Percentiles rank a stretch among this genome's conserved stretches.
Evolutionary conservation across 2,888 invertebrate genomes (phyloP).

Genomic region (Aethes cnicana): DNA sequence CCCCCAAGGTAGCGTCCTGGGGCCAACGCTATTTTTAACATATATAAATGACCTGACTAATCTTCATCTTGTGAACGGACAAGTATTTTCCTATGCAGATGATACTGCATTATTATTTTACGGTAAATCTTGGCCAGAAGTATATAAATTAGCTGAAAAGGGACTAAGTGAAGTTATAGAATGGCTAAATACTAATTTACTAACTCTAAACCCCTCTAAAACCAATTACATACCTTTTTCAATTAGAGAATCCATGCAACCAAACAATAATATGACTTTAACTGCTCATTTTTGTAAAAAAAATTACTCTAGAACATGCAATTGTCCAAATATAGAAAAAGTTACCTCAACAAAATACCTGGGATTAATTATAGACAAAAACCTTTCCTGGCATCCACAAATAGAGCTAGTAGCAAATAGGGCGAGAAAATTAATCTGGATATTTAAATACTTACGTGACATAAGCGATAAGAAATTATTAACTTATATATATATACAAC

Average conservation of each 20-base stretch:
- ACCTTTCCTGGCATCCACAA: slow-evolving; percentile 10
- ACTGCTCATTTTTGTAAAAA: too few relatives aligned
- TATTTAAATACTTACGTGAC: slow-evolving; percentile 10
- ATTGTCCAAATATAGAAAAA: slow-evolving; percentile 3
- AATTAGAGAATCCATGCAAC: slow-evolving; percentile 9
- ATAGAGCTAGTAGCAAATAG: background rate
- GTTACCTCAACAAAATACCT: slow-evolving; percentile 15
- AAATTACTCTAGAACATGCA: too few relatives aligned
- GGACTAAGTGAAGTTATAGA: background rate
- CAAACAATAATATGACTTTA: slow-evolving; percentile 1
- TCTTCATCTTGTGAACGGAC: background rate
- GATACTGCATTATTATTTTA: slow-evolving; percentile 4
- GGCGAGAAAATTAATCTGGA: slow-evolving; percentile 13
- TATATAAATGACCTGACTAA: too few relatives aligned
- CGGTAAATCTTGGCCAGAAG: background rate
- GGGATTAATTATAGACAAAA: slow-evolving; percentile 8
- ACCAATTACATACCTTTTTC: slow-evolving; percentile 27
- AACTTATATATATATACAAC: background rate
- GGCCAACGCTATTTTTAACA: too few relatives aligned
- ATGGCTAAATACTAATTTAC: slow-evolving; percentile 14
- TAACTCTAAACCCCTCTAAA: slow-evolving; percentile 22
- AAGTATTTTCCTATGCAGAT: slow-evolving; percentile 2
- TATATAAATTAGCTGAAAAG: background rate
- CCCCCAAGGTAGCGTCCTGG: too few relatives aligned
- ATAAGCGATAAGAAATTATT: background rate